Evolutionary conservation across 2,113 vertebrate genomes (phyloP), one percentile per base, ranked within the genome.

Genomic region (Pelecanoides urinatrix): DNA sequence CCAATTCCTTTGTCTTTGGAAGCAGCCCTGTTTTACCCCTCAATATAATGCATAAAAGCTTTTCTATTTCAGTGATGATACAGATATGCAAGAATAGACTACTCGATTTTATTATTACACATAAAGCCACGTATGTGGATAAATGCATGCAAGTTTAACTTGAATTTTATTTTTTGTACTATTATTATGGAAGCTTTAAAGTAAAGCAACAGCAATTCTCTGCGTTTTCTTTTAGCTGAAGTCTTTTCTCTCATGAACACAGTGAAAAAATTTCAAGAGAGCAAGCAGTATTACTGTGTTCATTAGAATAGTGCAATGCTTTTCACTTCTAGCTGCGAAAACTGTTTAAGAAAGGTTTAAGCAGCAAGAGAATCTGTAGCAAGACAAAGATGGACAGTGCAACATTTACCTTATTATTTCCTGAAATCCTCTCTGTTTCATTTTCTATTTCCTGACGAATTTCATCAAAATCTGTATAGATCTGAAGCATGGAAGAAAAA

Each of bases 371-470:
- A 91, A 89, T 66, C 58, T 81, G 74, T 2, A 77, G 40, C 10
- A 94, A 86, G 71, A 66, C 29, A 49, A 45, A 84, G 49, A 79
- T 47, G 13, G 26, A 49, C 21, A 59, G 38, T 22, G 42, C 32
- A 59, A 62, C 12, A 70, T 92, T 96, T 98, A 99, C 99, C 99
- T 99, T 99, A 97, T 99, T 99, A 95, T 91, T 99, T 96, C 99
- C 99, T 89, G 99, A 99, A 98, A 99, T 98, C 97, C 99, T 99
- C 96, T 99, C 99, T 0, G 99, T 99, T 98, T 99, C 99, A 94
- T 96, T 98, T 98, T 99, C 99, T 96, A 99, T 99, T 98, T 99
- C 99, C 93, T 99, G 99, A 67, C 99, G 98, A 97, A 99, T 99
- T 98, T 99, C 99, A 97, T 99, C 99, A 95, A 99, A 99, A 89